Conservation (phyloP, 1,140 invertebrate species). For the Microplitis mediator region DNA sequence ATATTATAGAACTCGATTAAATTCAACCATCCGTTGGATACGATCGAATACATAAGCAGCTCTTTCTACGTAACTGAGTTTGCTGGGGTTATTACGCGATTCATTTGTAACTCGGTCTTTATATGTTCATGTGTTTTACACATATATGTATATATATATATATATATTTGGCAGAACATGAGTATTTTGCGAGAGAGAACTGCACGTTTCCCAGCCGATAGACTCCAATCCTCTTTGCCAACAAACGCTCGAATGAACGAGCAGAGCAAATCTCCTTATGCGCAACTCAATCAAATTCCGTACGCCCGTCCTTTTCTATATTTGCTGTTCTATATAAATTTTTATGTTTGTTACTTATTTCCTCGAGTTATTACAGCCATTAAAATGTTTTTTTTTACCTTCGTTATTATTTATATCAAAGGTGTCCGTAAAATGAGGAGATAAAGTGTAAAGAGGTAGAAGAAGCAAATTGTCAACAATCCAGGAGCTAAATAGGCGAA, state of each 20-base stretch:
- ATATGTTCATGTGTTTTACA: neutral
- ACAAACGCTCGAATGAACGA: constrained; percentile 49
- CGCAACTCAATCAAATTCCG: constrained; percentile 50
- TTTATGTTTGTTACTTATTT: neutral
- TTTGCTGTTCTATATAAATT: neutral
- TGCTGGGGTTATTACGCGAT: constrained; percentile 48
- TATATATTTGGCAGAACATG: neutral
- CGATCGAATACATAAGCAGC: constrained; percentile 44
- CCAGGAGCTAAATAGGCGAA: neutral
- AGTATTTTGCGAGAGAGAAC: constrained; percentile 1
- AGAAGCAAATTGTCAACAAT: neutral
- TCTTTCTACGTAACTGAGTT: constrained; percentile 16
- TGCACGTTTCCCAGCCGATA: constrained; percentile 37
- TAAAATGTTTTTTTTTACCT: too few species aligned
- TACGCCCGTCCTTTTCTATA: neutral
- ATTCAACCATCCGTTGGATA: constrained; percentile 35
- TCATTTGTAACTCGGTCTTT: constrained; percentile 48
- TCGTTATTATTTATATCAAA: too few species aligned
- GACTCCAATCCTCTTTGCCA: constrained; percentile 55
- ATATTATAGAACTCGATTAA: constrained; percentile 43
- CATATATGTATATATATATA: neutral
- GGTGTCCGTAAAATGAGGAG: too few species aligned
- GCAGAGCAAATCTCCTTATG: constrained; percentile 53
- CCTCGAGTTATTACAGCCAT: too few species aligned
- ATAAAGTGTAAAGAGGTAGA: too few species aligned